Conservation (phyloP, 2,113 vertebrate genomes). For the Osmerus mordax region DNA sequence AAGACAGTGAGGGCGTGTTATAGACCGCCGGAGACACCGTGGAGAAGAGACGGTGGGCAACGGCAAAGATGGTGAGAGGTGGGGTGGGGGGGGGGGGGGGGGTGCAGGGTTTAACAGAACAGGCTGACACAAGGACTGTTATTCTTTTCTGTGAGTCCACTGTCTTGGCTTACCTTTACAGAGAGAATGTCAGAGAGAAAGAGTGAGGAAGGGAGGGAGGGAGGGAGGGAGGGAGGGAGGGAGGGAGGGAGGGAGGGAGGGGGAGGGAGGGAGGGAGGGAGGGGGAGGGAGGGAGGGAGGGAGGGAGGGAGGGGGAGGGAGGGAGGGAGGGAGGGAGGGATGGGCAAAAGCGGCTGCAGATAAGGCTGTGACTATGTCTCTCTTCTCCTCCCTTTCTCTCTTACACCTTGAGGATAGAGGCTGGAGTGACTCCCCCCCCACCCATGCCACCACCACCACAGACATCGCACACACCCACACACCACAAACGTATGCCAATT, state of each 20-base stretch:
- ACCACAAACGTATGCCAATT: constrained; percentile 52
- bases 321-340: not conserved
- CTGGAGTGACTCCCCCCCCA: constrained; percentile 45
- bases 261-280: not conserved
- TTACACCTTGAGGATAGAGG: constrained; percentile 34
- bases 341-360: not conserved
- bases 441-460: constrained; percentile 9
- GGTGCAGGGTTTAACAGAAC: no score
- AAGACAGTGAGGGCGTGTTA: not conserved
- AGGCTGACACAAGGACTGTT: not conserved
- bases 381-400: constrained; percentile 20
- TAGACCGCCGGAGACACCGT: not conserved
- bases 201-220: not conserved
- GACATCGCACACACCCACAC: constrained; percentile 6
- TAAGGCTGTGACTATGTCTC: constrained; percentile 44
- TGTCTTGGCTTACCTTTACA: not conserved
- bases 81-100: not conserved
- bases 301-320: not conserved
- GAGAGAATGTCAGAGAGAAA: not conserved
- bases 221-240: constrained; percentile 2
- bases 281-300: not conserved
- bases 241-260: not conserved
- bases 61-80: constrained; percentile 1
- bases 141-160: not conserved
- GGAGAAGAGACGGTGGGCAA: constrained; percentile 9